These are phyloP conservation scores for Peromyscus aztecus DNA, from an alignment of 2,797 vertebrate genomes.

Conservation along the genomic window DNA sequence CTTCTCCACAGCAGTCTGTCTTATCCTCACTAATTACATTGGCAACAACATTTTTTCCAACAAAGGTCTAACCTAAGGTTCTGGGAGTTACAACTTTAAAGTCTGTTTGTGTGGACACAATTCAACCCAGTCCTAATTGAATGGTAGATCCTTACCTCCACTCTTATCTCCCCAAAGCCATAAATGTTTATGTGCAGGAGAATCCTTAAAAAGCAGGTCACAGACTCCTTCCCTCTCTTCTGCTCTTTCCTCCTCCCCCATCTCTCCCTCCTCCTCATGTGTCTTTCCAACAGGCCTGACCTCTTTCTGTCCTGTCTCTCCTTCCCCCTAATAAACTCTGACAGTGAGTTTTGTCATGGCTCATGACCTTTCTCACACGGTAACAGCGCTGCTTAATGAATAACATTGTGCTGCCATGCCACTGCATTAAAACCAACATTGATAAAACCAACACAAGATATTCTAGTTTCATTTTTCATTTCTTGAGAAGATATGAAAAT, in stretches of 20 bases:
- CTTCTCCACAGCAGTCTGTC: not conserved
- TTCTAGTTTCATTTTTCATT: slow-evolving; percentile 31
- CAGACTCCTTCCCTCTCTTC: no score
- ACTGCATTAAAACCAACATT: no score
- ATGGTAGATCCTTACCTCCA: not conserved
- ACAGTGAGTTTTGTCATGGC: no score
- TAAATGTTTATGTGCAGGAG: not conserved
- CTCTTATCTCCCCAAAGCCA: not conserved
- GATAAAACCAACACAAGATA: not conserved
- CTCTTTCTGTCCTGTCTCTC: no score
- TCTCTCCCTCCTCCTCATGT: no score
- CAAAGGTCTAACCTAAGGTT: not conserved
- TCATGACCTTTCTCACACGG: no score
- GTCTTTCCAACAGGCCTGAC: no score
- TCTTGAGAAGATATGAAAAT: not conserved
- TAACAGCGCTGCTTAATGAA: no score
- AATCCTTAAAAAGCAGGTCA: no score
- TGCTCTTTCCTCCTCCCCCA: no score
- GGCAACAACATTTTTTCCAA: not conserved
- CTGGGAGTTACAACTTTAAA: not conserved
- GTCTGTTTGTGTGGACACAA: not conserved
- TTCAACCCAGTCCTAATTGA: not conserved
- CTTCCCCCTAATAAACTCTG: no score
- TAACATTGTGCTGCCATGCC: no score
- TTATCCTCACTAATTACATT: not conserved